phyloP scores from a whole-genome alignment of 2,888 invertebrate species.

The Perithous albicinctus region DNA sequence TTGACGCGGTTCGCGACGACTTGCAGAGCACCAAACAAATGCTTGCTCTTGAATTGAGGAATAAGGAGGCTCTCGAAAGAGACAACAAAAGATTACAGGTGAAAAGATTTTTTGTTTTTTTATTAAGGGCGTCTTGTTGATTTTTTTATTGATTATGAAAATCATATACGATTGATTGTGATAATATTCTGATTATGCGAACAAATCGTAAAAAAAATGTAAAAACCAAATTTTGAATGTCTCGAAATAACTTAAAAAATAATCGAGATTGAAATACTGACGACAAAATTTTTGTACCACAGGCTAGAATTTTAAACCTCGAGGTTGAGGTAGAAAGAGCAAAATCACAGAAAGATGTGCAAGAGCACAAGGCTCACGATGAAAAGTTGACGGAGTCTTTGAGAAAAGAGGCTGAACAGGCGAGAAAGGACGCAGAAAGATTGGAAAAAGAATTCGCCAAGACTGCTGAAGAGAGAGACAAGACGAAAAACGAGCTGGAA shows the following conservation, averaged over 20 bases:
- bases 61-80: conserved; percentile 93
- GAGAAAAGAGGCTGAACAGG: conserved; percentile 91
- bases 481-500: conserved; percentile 91
- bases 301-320: conserved; percentile 91
- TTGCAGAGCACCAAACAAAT: conserved; percentile 96
- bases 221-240: too few species aligned
- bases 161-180: too few species aligned
- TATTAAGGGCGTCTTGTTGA: neutral
- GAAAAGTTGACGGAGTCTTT: conserved; percentile 89
- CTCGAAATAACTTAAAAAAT: too few species aligned
- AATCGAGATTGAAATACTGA: too few species aligned
- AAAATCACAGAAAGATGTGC: conserved; percentile 83
- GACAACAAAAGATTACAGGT: conserved; percentile 92
- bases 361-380: conserved; percentile 85
- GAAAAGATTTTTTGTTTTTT: neutral
- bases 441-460: conserved; percentile 92
- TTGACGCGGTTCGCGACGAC: conserved; percentile 95
- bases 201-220: too few species aligned
- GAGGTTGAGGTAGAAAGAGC: conserved; percentile 93
- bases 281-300: neutral
- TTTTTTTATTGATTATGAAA: too few species aligned
- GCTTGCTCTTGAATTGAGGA: conserved; percentile 93
- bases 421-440: conserved; percentile 92
- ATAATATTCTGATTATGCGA: too few species aligned
- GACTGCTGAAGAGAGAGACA: conserved; percentile 91